Percentiles rank a stretch among this genome's conserved stretches.
Conservation (phyloP, 1,140 invertebrate genomes). For the Drosophila kepulauana region DNA sequence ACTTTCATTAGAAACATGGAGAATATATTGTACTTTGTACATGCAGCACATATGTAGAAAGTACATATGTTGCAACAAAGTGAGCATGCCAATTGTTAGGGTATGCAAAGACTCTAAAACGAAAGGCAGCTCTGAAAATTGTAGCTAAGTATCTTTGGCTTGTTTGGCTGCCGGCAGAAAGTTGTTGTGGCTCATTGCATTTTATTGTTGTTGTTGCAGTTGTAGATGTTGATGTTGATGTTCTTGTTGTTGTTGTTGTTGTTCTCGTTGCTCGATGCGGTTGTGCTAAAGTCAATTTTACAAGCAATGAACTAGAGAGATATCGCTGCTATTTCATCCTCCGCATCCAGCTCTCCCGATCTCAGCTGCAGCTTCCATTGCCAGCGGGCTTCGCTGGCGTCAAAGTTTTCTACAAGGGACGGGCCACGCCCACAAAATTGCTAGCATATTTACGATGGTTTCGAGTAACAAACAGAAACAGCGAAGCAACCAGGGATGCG, state of each 20-base stretch:
- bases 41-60: no score
- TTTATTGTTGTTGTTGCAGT: conserved; percentile 11
- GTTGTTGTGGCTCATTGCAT: conserved; percentile 24
- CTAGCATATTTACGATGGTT: conserved; percentile 61
- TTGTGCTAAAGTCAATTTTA: conserved; percentile 76
- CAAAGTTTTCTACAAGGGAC: conserved; percentile 72
- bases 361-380: conserved; percentile 27
- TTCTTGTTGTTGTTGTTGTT: conserved; percentile 3
- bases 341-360: background rate
- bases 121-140: conserved; percentile 57
- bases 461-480: conserved; percentile 35
- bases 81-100: conserved; percentile 1
- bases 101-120: conserved; percentile 35
- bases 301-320: conserved; percentile 79
- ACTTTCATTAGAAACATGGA: no score
- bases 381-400: conserved; percentile 60
- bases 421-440: conserved; percentile 75
- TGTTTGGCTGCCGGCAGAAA: conserved; percentile 70
- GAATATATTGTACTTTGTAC: background rate
- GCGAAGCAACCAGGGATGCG: background rate
- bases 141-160: conserved; percentile 76
- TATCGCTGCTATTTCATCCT: conserved; percentile 46
- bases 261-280: conserved; percentile 39
- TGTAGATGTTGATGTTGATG: no score
- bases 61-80: background rate